A percentile compares a stretch with the other conserved stretches of the same genome.
These are phyloP conservation scores for Drosophila pandora DNA, from an alignment of 1,140 invertebrate genomes.

Conservation along the genomic window DNA sequence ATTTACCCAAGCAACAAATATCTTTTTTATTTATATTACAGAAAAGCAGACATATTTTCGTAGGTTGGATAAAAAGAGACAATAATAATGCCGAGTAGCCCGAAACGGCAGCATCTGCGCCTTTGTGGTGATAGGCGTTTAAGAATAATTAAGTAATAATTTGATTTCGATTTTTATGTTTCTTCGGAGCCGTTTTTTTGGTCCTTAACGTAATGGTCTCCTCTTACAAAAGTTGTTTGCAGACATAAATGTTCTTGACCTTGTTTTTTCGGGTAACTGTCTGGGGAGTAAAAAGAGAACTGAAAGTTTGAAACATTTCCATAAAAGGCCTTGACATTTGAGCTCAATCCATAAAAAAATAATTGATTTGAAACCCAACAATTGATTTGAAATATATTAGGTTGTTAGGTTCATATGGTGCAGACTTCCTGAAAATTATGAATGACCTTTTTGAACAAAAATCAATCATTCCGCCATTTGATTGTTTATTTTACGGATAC, in stretches of 20 bases:
- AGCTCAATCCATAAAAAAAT: not conserved
- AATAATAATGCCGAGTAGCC: slow-evolving; percentile 10
- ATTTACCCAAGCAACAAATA: slow-evolving; percentile 78
- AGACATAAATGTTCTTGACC: not conserved
- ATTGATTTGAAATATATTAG: not conserved
- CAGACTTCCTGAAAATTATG: not conserved
- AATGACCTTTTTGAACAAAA: not conserved
- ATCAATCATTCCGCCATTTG: not conserved
- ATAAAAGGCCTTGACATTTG: not conserved
- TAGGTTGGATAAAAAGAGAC: slow-evolving; percentile 1
- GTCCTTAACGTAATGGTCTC: slow-evolving; percentile 7
- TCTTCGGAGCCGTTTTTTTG: not conserved
- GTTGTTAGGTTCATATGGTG: not conserved
- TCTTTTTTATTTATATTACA: slow-evolving; percentile 68
- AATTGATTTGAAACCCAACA: slow-evolving; percentile 3
- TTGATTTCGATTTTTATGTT: slow-evolving; percentile 52
- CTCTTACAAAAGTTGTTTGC: not conserved
- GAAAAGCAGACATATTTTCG: slow-evolving; percentile 57
- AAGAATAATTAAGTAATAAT: slow-evolving; percentile 79
- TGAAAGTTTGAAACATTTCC: slow-evolving; percentile 4
- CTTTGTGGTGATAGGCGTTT: slow-evolving; percentile 52
- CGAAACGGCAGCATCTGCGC: slow-evolving; percentile 34
- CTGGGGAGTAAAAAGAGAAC: not conserved
- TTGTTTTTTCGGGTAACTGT: not conserved
- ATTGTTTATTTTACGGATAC: slow-evolving; percentile 1